phyloP scores from a whole-genome alignment of 2,113 vertebrate species.

The Chloropsis cyanopogon region DNA sequence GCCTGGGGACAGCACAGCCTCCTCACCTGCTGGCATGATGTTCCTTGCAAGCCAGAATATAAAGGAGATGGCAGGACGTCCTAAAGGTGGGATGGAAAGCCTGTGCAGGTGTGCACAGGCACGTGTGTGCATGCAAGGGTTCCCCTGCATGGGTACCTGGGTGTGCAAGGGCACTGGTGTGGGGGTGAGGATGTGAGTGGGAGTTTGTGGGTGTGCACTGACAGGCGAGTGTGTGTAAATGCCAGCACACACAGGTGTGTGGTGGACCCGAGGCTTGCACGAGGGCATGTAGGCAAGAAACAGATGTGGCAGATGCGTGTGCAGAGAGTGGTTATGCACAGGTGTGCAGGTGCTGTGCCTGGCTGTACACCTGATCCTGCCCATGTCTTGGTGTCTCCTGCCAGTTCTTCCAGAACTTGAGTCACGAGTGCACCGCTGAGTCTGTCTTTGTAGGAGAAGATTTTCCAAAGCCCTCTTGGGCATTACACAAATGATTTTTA shows the following conservation, averaged over 20 bases:
- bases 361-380: background rate
- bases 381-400: background rate
- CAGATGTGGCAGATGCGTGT: background rate
- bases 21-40: background rate
- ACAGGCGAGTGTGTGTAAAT: rapidly evolving
- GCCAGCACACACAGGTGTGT: background rate
- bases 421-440: background rate
- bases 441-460: background rate
- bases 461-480: background rate
- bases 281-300: background rate
- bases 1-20: background rate
- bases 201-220: background rate
- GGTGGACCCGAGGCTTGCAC: background rate
- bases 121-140: background rate
- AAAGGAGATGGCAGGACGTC: background rate
- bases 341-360: background rate
- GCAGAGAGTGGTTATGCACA: background rate
- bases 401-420: background rate
- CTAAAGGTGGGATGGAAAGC: background rate
- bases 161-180: background rate
- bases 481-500: background rate
- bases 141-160: rapidly evolving
- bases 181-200: background rate
- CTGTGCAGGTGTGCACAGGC: background rate
- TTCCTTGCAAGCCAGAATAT: background rate